phyloP scores from a whole-genome alignment of 2,888 invertebrate genomes.

The Ferdinandea cuprea region DNA sequence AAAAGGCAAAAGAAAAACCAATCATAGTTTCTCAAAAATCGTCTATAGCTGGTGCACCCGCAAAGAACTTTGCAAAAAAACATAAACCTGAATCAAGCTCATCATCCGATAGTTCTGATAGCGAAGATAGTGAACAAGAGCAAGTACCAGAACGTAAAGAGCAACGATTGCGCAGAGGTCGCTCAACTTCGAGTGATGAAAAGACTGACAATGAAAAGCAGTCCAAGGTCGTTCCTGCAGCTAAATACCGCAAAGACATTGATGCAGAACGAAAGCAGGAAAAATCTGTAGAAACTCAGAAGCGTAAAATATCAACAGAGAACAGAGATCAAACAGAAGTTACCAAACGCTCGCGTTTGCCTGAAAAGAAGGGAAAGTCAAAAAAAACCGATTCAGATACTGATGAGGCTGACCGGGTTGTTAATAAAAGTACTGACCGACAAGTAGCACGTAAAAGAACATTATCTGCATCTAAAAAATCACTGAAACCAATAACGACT shows the following conservation, averaged over 20 bases:
- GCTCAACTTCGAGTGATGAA: constrained; percentile 58
- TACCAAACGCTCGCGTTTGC: constrained; percentile 70
- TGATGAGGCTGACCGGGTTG: constrained; percentile 41
- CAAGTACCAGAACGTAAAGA: constrained; percentile 77
- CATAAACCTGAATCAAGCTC: constrained; percentile 80
- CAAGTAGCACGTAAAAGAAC: constrained; percentile 74
- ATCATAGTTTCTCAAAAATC: constrained; percentile 52
- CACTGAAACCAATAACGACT: constrained; percentile 62
- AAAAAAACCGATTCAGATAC: constrained; percentile 71
- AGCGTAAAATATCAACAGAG: constrained; percentile 73
- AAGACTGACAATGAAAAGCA: constrained; percentile 59
- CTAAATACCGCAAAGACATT: constrained; percentile 54
- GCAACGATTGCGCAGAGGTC: constrained; percentile 55
- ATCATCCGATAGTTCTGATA: constrained; percentile 84
- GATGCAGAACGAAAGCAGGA: constrained; percentile 74
- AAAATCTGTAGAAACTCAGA: constrained; percentile 57
- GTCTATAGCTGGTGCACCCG: constrained; percentile 12
- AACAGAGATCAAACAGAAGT: constrained; percentile 58
- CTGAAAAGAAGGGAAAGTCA: constrained; percentile 66
- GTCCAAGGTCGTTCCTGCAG: constrained; percentile 16
- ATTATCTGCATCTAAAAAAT: constrained; percentile 74
- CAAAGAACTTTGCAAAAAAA: constrained; percentile 50
- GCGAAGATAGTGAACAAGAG: constrained; percentile 80
- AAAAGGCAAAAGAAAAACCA: constrained; percentile 74
- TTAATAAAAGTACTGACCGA: constrained; percentile 40